These are phyloP conservation scores for Microplitis deprimator DNA, from an alignment of 2,888 invertebrate genomes.

Conservation along the genomic window DNA sequence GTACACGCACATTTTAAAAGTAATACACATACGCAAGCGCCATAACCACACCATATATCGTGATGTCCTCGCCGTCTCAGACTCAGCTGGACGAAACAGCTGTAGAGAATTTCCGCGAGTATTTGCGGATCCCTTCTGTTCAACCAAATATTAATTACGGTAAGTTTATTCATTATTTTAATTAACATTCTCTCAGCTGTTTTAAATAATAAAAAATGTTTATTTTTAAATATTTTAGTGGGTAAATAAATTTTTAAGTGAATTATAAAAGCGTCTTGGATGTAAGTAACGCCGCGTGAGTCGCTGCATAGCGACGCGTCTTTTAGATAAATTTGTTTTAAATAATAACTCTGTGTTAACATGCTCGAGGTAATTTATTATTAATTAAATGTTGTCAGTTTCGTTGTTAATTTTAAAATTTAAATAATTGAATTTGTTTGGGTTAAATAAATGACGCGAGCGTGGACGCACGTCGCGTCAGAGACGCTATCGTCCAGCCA, in stretches of 20 bases:
- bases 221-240: background rate
- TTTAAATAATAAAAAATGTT: background rate
- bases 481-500: constrained; percentile 63
- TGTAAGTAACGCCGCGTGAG: constrained; percentile 44
- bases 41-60: constrained; percentile 41
- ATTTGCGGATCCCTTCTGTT: constrained; percentile 88
- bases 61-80: constrained; percentile 55
- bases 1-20: background rate
- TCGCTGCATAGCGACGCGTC: constrained; percentile 55
- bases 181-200: background rate
- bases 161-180: constrained; percentile 70
- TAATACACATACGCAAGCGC: constrained; percentile 41
- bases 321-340: constrained; percentile 53
- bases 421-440: background rate
- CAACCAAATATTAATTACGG: constrained; percentile 91
- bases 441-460: constrained; percentile 23
- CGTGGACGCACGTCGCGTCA: constrained; percentile 55
- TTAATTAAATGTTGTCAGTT: background rate
- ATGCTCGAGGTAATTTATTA: background rate
- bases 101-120: constrained; percentile 86
- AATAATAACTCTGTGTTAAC: background rate
- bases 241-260: background rate
- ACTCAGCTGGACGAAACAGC: constrained; percentile 73
- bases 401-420: background rate
- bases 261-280: constrained; percentile 27